phyloP scores from a whole-genome alignment of 2,888 invertebrate species.

The Flabesymbios commensalis region DNA sequence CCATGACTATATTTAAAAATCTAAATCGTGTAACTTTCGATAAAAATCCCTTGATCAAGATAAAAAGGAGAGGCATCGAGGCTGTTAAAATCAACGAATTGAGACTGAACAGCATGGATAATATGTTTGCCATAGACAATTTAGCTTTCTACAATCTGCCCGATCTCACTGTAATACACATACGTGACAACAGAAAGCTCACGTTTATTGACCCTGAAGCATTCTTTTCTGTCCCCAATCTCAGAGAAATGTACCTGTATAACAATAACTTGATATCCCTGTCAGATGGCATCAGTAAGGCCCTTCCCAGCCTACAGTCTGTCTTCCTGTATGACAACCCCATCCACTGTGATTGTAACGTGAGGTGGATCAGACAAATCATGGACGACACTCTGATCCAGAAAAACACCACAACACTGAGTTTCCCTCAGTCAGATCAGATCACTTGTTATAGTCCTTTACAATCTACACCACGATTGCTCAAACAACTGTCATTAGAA shows the following conservation, averaged over 20 bases:
- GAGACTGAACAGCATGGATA: constrained; percentile 55
- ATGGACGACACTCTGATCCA: too few species aligned
- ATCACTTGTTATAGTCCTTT: too few species aligned
- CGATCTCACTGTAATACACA: constrained; percentile 49
- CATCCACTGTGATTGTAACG: constrained; percentile 63
- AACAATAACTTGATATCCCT: constrained; percentile 64
- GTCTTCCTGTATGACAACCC: constrained; percentile 62
- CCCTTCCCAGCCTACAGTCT: constrained; percentile 48
- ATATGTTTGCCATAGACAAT: constrained; percentile 56
- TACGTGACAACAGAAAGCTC: constrained; percentile 65
- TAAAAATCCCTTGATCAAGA: constrained; percentile 30
- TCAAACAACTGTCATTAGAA: too few species aligned
- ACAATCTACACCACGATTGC: too few species aligned
- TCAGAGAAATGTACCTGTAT: constrained; percentile 80
- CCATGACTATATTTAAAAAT: constrained; percentile 4
- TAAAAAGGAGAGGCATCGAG: constrained; percentile 4
- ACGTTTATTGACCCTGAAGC: constrained; percentile 62
- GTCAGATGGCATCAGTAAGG: constrained; percentile 46
- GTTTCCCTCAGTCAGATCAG: too few species aligned
- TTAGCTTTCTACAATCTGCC: constrained; percentile 62
- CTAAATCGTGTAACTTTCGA: constrained; percentile 63
- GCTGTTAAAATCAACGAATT: constrained; percentile 51
- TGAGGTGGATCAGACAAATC: constrained; percentile 25
- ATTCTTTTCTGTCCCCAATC: constrained; percentile 56
- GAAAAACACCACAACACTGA: too few species aligned